Evolutionary conservation across 2,888 invertebrate species (phyloP).

Genomic region (Laspeyria flexula): DNA sequence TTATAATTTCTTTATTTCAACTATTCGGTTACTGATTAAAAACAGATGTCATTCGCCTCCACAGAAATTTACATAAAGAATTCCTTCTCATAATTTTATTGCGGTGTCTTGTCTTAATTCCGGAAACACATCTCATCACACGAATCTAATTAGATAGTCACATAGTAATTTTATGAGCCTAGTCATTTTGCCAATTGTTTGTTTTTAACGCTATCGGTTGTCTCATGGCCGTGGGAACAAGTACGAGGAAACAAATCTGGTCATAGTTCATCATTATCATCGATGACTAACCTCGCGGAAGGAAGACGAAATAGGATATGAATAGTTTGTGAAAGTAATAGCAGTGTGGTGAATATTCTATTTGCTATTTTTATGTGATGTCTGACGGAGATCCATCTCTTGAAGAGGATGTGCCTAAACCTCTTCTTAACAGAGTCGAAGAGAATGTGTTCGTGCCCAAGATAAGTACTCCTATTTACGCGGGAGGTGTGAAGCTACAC

Average conservation of each 20-base stretch:
- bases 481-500: constrained; percentile 73
- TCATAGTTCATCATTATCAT: constrained; percentile 22
- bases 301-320: constrained; percentile 33
- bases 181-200: no score
- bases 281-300: constrained; percentile 46
- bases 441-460: constrained; percentile 82
- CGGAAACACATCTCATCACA: no score
- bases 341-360: constrained; percentile 28
- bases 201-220: neutral
- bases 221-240: constrained; percentile 15
- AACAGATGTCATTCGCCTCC: neutral
- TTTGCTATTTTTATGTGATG: constrained; percentile 68
- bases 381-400: constrained; percentile 84
- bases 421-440: constrained; percentile 69
- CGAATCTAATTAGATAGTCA: no score
- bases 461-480: constrained; percentile 75
- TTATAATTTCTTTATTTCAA: no score
- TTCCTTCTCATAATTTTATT: neutral
- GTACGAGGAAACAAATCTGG: constrained; percentile 31
- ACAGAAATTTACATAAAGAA: neutral
- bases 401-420: constrained; percentile 79
- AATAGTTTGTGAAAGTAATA: constrained; percentile 22
- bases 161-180: no score
- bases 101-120: neutral
- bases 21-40: no score